These are phyloP conservation scores for Leptinotarsa texana DNA, from an alignment of 1,140 invertebrate species.

Conservation along the genomic window DNA sequence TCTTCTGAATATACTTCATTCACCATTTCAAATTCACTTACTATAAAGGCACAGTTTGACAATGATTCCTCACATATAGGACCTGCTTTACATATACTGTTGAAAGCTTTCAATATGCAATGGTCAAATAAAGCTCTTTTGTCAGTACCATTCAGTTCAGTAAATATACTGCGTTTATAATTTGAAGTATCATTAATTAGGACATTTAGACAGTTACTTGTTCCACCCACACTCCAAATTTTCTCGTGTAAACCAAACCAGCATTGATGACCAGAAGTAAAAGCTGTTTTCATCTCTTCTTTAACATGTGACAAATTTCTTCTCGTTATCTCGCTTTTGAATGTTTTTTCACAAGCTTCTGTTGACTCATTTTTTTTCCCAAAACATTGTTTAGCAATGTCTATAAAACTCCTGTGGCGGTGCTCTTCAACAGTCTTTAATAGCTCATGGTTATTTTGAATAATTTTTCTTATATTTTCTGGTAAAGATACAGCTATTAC, in stretches of 20 bases:
- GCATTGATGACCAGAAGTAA: constrained; percentile 28
- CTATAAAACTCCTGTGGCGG: constrained; percentile 41
- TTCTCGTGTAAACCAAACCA: constrained; percentile 53
- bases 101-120: constrained; percentile 49
- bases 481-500: constrained; percentile 83
- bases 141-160: constrained; percentile 41
- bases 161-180: constrained; percentile 46
- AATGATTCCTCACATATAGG: constrained; percentile 53
- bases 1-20: constrained; percentile 81
- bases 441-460: constrained; percentile 66
- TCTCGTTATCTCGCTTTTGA: constrained; percentile 41
- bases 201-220: constrained; percentile 44
- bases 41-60: constrained; percentile 52
- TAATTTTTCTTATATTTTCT: constrained; percentile 69
- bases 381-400: constrained; percentile 38
- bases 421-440: constrained; percentile 60
- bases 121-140: constrained; percentile 44
- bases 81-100: constrained; percentile 49
- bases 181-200: constrained; percentile 43
- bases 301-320: constrained; percentile 45
- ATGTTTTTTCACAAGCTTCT: constrained; percentile 31
- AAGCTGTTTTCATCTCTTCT: constrained; percentile 40
- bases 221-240: constrained; percentile 59
- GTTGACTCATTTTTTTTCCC: not conserved
- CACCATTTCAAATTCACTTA: constrained; percentile 94